phyloP scores from a whole-genome alignment of 2,797 vertebrate genomes.

The Silurus lanzhouensis region DNA sequence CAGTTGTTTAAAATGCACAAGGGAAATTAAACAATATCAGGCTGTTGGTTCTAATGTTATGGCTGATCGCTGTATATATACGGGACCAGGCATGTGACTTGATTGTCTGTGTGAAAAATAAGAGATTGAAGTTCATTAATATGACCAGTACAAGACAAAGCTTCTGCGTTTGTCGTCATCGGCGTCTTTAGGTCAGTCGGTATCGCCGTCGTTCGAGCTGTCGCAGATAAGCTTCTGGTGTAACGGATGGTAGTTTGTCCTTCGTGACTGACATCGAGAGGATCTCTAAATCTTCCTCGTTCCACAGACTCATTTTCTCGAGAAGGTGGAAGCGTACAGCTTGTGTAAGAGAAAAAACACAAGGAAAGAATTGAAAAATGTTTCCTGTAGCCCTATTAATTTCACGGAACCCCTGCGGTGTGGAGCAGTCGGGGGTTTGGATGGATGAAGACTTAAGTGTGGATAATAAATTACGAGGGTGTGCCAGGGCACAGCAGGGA shows the following conservation, averaged over 20 bases:
- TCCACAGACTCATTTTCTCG: neutral
- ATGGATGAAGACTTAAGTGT: slow-evolving; percentile 79
- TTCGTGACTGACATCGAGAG: neutral
- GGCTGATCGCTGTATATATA: neutral
- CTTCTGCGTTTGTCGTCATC: neutral
- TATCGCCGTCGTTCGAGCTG: neutral
- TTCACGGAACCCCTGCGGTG: slow-evolving; percentile 58
- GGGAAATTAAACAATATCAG: no score
- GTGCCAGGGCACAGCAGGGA: slow-evolving; percentile 69
- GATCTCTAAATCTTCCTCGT: slow-evolving; percentile 11
- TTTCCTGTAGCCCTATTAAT: slow-evolving; percentile 60
- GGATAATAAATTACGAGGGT: slow-evolving; percentile 72
- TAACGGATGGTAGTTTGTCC: slow-evolving; percentile 11
- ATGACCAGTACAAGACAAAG: neutral
- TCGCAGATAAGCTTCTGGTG: neutral
- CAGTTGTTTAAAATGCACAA: no score
- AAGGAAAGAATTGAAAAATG: slow-evolving; percentile 52
- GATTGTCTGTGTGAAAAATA: neutral
- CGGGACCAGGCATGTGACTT: neutral
- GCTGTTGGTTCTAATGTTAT: no score
- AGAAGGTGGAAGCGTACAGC: slow-evolving; percentile 4
- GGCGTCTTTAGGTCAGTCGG: neutral
- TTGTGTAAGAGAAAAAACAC: slow-evolving; percentile 21
- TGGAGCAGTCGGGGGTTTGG: slow-evolving; percentile 60
- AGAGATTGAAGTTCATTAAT: neutral